Evolutionary conservation across 2,113 vertebrate genomes (phyloP), one percentile per base, ranked within the genome.

Genomic region (Lipotes vexillifer): DNA sequence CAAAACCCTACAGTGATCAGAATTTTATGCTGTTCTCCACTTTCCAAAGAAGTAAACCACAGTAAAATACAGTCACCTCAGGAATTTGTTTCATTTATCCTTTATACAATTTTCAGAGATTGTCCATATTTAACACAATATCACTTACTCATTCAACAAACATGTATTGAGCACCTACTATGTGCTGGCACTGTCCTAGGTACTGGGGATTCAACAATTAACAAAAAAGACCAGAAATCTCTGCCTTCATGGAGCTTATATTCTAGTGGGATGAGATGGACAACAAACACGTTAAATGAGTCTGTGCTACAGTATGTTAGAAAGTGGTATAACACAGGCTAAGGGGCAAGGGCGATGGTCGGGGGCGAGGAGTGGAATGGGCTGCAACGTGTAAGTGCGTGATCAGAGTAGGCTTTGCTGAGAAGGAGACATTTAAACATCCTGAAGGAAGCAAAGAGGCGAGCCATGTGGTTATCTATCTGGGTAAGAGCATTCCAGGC

Each of bases 21-120:
- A 95, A 96, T 90, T 52, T 36, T 94, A 90, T 87, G 63, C 25
- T 96, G n/a, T 90, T 93, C 75, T 96, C 88, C 63, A 94, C 72
- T 80, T 89, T 92, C 59, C 77, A 92, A 96, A 88, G 66, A 97
- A 95, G 61, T 46, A 65, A 93, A 85, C 72, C 84, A 96, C 38
- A 69, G 81, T 57, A 92, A 95, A 87, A 95, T 41, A 90, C 0
- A 61, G 74, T 52, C 59, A 93, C 38, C 75, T 77, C n/a, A 52
- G 13, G n/a, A 41, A 84, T 75, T 85, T 94, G 59, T 69, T 91
- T 90, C 27, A 41, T 65, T 93, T 90, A 96, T 55, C 69, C 49
- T 93, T 85, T 95, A 77, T 69, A 89, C 55, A 80, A 66, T 69
- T 80, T 90, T 94, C 71, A 72, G 61, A 92, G 31, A 84, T 10